A percentile compares a stretch with the other conserved stretches of the same genome.
These are phyloP conservation scores for Lamprotornis superbus DNA, from an alignment of 2,113 vertebrate genomes.

Conservation along the genomic window DNA sequence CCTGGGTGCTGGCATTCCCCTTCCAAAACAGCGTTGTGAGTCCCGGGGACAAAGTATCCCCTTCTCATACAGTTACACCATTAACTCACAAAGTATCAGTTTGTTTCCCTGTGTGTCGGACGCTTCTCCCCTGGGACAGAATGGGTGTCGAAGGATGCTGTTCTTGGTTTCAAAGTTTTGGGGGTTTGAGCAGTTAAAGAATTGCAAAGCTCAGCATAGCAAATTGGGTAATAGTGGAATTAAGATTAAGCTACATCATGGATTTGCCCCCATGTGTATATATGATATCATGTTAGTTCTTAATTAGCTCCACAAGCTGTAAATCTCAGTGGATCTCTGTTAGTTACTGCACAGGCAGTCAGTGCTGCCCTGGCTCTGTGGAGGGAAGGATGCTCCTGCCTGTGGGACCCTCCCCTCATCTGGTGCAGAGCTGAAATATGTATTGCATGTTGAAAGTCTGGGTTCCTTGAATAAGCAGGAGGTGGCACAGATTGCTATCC, in stretches of 20 bases:
- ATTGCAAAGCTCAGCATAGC: not conserved
- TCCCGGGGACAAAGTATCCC: not conserved
- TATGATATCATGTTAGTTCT: not conserved
- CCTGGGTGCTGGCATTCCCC: not conserved
- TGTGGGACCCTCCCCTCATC: not conserved
- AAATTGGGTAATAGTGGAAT: not conserved
- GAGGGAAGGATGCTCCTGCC: not conserved
- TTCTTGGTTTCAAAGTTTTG: not conserved
- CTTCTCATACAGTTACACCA: not conserved
- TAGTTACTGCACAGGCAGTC: not conserved
- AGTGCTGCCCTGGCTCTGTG: not conserved
- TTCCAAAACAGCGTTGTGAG: not conserved
- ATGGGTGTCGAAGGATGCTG: not conserved
- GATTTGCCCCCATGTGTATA: not conserved
- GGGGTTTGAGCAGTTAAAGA: not conserved
- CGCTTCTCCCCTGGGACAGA: not conserved
- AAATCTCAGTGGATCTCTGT: not conserved
- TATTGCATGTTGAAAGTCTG: not conserved
- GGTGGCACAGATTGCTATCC: not conserved
- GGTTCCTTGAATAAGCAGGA: not conserved
- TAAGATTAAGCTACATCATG: not conserved
- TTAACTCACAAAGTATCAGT: not conserved
- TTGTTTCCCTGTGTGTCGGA: accelerated
- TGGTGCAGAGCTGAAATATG: accelerated
- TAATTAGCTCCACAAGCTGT: not conserved